Conservation (phyloP, 2,113 vertebrate species). For the Cyprinodon tularosa region DNA sequence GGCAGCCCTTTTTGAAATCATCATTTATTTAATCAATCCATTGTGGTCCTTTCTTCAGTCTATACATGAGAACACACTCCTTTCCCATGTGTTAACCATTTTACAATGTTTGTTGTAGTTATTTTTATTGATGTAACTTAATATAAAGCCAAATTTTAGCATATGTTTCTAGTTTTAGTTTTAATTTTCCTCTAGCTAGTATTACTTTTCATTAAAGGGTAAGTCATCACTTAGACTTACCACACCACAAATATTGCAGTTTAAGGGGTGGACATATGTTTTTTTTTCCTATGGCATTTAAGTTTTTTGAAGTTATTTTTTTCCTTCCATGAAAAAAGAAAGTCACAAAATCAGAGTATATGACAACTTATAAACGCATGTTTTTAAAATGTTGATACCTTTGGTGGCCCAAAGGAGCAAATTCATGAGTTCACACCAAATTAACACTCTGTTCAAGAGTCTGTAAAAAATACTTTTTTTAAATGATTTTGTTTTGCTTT, state of each 20-base stretch:
- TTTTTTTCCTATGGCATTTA: too few relatives aligned
- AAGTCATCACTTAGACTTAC: conserved; percentile 19
- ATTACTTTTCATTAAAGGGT: conserved; percentile 43
- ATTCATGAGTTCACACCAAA: too few relatives aligned
- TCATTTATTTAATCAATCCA: conserved; percentile 25
- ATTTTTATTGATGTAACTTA: conserved; percentile 58
- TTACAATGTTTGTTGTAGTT: conserved; percentile 33
- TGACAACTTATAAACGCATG: neutral
- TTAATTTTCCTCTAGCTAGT: conserved; percentile 17
- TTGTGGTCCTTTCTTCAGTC: conserved; percentile 26
- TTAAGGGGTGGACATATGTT: too few relatives aligned
- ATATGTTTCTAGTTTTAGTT: conserved; percentile 65
- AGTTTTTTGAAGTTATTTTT: too few relatives aligned
- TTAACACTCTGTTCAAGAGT: too few relatives aligned
- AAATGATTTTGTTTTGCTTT: neutral
- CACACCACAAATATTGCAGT: too few relatives aligned
- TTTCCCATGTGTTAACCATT: conserved; percentile 58
- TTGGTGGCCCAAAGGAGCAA: too few relatives aligned
- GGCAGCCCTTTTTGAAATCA: conserved; percentile 17
- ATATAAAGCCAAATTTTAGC: conserved; percentile 45
- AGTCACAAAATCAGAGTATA: neutral
- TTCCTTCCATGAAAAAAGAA: neutral
- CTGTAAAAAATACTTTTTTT: too few relatives aligned
- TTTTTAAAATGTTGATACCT: neutral
- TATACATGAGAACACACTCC: conserved; percentile 34